Conservation (phyloP, 2,797 vertebrate genomes). For the Knipowitschia caucasica region DNA sequence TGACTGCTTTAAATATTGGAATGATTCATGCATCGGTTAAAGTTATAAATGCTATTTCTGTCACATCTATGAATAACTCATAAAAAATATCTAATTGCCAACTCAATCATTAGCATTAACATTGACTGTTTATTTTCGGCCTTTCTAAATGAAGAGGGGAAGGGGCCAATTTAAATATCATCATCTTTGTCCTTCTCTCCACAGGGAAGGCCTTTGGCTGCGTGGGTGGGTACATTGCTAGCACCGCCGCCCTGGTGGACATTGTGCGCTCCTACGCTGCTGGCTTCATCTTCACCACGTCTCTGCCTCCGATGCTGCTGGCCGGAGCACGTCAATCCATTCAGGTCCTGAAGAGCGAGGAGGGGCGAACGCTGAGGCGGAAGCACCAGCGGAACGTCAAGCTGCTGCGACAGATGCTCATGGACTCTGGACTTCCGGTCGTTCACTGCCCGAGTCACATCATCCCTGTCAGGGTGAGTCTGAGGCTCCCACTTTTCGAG, state of each 20-base stretch:
- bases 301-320: conserved; percentile 90
- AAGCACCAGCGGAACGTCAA: conserved; percentile 91
- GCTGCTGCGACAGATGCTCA: conserved; percentile 89
- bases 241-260: conserved; percentile 79
- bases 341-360: conserved; percentile 81
- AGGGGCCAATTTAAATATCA: no score
- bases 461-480: conserved; percentile 85
- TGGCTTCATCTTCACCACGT: conserved; percentile 90
- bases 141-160: no score
- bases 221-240: conserved; percentile 84
- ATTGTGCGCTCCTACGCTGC: conserved; percentile 84
- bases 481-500: no score
- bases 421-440: conserved; percentile 88
- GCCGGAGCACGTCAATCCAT: conserved; percentile 85
- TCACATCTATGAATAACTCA: no score
- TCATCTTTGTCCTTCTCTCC: neutral
- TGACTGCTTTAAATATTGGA: no score
- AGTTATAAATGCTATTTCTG: no score
- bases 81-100: no score
- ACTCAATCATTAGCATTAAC: no score
- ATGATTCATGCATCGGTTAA: no score
- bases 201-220: conserved; percentile 88
- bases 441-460: conserved; percentile 94
- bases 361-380: conserved; percentile 81
- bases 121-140: no score